Conservation (phyloP, 2,888 invertebrate genomes). For the Erebia epiphron region DNA sequence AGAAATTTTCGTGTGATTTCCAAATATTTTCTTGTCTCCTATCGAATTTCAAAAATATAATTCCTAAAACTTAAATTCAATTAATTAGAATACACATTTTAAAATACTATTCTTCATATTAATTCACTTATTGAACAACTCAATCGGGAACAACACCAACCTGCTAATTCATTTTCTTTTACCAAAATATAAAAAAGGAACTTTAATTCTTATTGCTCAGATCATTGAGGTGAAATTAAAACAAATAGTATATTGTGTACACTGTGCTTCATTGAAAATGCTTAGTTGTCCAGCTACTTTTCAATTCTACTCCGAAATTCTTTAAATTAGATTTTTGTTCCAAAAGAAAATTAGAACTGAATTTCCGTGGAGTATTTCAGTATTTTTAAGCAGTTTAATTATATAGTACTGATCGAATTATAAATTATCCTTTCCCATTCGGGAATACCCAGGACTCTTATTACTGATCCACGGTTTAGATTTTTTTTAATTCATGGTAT, state of each 20-base stretch:
- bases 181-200: not conserved
- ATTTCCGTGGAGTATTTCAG: not conserved
- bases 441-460: too few relatives aligned
- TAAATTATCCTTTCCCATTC: not conserved
- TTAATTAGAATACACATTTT: not conserved
- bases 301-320: constrained; percentile 7
- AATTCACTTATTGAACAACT: too few relatives aligned
- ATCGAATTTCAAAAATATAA: not conserved
- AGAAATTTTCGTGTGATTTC: not conserved
- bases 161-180: too few relatives aligned
- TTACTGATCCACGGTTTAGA: too few relatives aligned
- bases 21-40: too few relatives aligned
- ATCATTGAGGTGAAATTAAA: not conserved
- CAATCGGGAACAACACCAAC: too few relatives aligned
- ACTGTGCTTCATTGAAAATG: constrained; percentile 10
- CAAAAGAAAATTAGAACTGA: constrained; percentile 11
- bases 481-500: too few relatives aligned
- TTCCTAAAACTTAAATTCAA: not conserved
- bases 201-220: not conserved
- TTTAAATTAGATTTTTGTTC: constrained; percentile 10
- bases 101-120: not conserved
- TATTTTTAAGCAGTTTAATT: not conserved
- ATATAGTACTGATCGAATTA: not conserved
- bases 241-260: not conserved
- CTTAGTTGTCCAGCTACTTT: constrained; percentile 8